Evolutionary conservation across 2,797 vertebrate genomes (phyloP), one percentile per base, ranked within the genome.

Genomic region (Semotilus atromaculatus): DNA sequence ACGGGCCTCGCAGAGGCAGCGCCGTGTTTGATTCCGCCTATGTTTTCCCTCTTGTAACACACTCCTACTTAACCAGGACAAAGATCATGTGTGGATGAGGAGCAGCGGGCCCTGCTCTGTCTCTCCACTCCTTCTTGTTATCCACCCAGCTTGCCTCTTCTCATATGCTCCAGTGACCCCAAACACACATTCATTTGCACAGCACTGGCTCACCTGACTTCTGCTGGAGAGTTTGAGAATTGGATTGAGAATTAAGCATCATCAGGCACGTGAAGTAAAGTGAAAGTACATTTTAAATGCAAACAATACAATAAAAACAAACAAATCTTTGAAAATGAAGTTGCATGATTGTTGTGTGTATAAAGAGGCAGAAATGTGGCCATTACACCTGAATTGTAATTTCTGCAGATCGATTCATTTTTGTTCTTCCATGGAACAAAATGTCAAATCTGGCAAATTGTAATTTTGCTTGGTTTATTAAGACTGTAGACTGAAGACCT

Each of bases 21-120:
- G 29, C 88, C 86, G 86, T 89, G 86, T 91, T 88, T 91, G 87
- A 93, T 92, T 91, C 85, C 88, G 89, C 68, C 80, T 89, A 84
- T 88, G 85, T 91, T 91, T 90, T 90, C 81, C 86, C 82, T 85
- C 80, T 84, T 45, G 36, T 5, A 53, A 86, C 66, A 7, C 88
- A 88, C 80, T 82, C 82, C 71, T 82, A 86, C 81, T 88, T 87
- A 89, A 86, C 84, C 85, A 83, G 86, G 84, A 89, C 88, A 89
- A 88, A 89, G 85, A 86, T 88, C 78, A 76, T 82, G 86, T 89
- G 87, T 91, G 87, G 87, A 87, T 79, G 67, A 88, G 91, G 88
- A 90, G 87, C 88, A 83, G 34, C 19, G 80, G 86, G 88, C 87
- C 89, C 88, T 62, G 43, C 78, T 78, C 76, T 53, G 10, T 80